Conservation (phyloP, 37 sponge, comb jelly and placozoan genomes). For the Geodia barretti region DNA sequence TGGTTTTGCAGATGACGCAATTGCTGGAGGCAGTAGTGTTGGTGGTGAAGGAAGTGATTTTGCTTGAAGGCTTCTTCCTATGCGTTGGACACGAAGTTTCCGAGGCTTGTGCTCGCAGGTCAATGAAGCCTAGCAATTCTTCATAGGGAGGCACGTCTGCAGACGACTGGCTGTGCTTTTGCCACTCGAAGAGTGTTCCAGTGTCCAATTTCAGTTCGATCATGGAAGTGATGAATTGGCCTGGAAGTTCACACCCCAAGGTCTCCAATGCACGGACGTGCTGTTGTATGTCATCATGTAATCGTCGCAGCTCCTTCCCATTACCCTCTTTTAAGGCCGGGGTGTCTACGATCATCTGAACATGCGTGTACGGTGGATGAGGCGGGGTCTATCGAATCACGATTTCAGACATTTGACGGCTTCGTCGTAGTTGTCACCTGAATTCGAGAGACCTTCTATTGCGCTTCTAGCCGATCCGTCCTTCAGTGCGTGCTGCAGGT, state of each 20-base stretch:
- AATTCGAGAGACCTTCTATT: constrained; percentile 58
- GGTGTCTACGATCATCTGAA: constrained; percentile 26
- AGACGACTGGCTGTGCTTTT: constrained; percentile 44
- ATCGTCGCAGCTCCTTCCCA: constrained; percentile 26
- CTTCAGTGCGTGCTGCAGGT: constrained; percentile 46
- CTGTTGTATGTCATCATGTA: constrained; percentile 47
- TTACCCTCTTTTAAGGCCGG: constrained; percentile 48
- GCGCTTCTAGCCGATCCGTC: constrained; percentile 42
- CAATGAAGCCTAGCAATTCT: constrained; percentile 42
- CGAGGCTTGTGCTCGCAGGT: constrained; percentile 51
- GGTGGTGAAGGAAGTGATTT: constrained; percentile 15
- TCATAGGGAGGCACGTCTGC: constrained; percentile 36
- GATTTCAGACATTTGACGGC: constrained; percentile 49
- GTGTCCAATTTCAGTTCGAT: constrained; percentile 40
- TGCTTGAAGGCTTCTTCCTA: constrained; percentile 21
- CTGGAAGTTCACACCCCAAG: constrained; percentile 34
- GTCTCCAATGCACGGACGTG: constrained; percentile 52
- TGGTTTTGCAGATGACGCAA: constrained; percentile 35
- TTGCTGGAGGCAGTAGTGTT: neutral
- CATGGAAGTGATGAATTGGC: constrained; percentile 35
- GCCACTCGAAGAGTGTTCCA: constrained; percentile 46
- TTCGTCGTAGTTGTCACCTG: constrained; percentile 51
- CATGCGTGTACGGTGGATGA: too few relatives aligned
- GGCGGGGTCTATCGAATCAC: too few relatives aligned
- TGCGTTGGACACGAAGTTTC: constrained; percentile 6